phyloP scores from a whole-genome alignment of 2,888 invertebrate genomes.

The Shargacucullia verbasci region DNA sequence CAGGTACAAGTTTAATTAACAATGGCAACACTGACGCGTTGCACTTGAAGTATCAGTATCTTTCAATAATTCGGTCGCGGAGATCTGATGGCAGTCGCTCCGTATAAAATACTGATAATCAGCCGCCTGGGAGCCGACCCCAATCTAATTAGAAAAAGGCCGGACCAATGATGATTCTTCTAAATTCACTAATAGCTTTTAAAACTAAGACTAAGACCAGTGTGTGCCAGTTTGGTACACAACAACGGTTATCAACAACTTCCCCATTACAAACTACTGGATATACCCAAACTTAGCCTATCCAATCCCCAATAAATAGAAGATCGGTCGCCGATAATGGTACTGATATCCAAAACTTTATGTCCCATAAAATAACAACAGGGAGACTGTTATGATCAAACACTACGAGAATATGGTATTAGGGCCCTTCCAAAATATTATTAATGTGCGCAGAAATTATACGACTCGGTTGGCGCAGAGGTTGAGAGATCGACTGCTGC shows the following conservation, averaged over 20 bases:
- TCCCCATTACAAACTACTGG: slow-evolving; percentile 40
- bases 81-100: no score
- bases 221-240: slow-evolving; percentile 10
- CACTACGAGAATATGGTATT: slow-evolving; percentile 29
- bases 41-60: no score
- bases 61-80: no score
- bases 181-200: not conserved
- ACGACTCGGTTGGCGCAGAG: no score
- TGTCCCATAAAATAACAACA: slow-evolving; percentile 48
- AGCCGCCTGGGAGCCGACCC: no score
- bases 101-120: no score
- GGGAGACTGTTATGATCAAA: slow-evolving; percentile 29
- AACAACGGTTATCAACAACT: slow-evolving; percentile 22
- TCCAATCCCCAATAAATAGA: slow-evolving; percentile 41
- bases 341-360: slow-evolving; percentile 40
- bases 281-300: slow-evolving; percentile 39
- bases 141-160: no score
- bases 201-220: no score
- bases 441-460: slow-evolving; percentile 5
- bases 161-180: no score
- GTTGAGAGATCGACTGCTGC: no score
- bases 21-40: no score
- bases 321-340: slow-evolving; percentile 46
- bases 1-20: no score
- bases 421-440: slow-evolving; percentile 27